These are phyloP conservation scores for Notamacropus eugenii DNA, from an alignment of 2,797 vertebrate genomes.

Conservation along the genomic window DNA sequence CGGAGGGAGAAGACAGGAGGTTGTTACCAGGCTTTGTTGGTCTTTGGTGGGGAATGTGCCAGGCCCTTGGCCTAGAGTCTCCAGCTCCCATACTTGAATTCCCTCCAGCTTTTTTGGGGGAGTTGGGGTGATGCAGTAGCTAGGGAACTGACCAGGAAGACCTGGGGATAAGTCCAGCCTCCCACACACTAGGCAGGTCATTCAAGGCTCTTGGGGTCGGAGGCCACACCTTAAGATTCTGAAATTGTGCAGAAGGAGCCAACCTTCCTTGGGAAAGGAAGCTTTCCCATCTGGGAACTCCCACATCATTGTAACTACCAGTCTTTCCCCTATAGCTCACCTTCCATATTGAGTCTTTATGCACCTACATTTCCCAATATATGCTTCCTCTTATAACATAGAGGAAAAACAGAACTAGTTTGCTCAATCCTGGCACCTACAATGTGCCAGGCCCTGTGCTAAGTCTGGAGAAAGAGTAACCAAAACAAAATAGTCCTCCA, in stretches of 20 bases:
- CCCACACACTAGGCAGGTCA: background rate
- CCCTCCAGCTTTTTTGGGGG: background rate
- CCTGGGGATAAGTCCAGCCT: background rate
- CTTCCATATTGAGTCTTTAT: background rate
- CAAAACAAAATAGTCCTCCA: background rate
- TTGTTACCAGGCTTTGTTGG: constrained; percentile 71
- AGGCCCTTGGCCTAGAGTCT: background rate
- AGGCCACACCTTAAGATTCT: background rate
- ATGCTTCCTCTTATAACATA: background rate
- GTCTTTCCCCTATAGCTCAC: background rate
- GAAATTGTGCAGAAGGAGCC: background rate
- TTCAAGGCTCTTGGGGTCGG: background rate
- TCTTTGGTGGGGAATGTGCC: constrained; percentile 46
- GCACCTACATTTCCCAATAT: background rate
- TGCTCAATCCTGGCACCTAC: background rate
- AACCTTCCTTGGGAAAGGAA: background rate
- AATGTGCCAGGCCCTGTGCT: background rate
- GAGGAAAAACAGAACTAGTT: background rate
- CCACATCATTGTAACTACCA: background rate
- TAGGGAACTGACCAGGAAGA: background rate
- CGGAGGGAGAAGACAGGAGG: constrained; percentile 75
- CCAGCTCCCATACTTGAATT: background rate
- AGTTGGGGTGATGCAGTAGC: background rate
- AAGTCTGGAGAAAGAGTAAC: background rate
- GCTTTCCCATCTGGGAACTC: background rate